Evolutionary conservation across 2,113 vertebrate genomes (phyloP).

Genomic region (Dinomys branickii): DNA sequence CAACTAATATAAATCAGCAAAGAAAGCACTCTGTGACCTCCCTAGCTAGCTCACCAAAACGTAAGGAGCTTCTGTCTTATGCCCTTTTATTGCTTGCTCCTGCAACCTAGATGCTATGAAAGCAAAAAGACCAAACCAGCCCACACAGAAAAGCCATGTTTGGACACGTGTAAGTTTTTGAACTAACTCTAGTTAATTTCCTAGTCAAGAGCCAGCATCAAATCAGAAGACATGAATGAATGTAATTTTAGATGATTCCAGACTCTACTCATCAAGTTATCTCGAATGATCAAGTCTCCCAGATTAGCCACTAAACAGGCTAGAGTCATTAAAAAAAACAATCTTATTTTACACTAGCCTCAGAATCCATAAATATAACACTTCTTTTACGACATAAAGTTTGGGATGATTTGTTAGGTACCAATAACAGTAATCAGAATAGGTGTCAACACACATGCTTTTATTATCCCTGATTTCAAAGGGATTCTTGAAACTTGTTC

Average conservation of each 20-base stretch:
- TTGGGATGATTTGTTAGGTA: background rate
- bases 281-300: background rate
- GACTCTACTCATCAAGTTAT: background rate
- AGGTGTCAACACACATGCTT: background rate
- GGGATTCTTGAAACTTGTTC: background rate
- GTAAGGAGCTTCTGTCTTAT: background rate
- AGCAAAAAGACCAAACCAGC: background rate
- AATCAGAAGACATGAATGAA: conserved; percentile 29
- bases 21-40: background rate
- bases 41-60: background rate
- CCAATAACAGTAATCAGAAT: background rate
- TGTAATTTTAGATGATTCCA: conserved; percentile 6
- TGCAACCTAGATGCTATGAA: conserved; percentile 13
- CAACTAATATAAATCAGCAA: background rate
- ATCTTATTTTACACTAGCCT: background rate
- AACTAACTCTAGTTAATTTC: background rate
- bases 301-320: background rate
- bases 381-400: background rate
- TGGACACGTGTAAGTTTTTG: background rate
- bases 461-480: conserved; percentile 28
- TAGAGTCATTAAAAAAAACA: background rate
- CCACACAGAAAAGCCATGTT: background rate
- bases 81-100: background rate
- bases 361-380: background rate
- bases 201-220: background rate